Evolutionary conservation across 2,113 vertebrate species (phyloP).

Genomic region (Lepus europaeus): DNA sequence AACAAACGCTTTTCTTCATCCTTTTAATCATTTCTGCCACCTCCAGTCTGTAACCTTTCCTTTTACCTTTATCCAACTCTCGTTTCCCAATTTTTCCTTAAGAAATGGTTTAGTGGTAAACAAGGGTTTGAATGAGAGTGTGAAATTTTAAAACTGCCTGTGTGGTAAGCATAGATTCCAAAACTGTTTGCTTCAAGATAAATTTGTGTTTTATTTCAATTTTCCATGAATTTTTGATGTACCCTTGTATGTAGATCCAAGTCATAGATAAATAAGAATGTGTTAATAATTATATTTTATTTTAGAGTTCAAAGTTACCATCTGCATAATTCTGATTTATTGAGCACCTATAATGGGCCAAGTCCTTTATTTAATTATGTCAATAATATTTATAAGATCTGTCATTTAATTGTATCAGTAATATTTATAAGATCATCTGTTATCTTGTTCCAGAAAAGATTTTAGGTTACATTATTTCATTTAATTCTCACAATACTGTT

Average conservation of each 20-base stretch:
- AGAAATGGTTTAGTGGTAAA: conserved; percentile 16
- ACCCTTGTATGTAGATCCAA: not conserved
- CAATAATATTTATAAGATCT: not conserved
- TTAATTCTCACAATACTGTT: conserved; percentile 44
- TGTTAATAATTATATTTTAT: not conserved
- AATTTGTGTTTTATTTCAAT: too few species aligned
- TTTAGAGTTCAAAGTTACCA: not conserved
- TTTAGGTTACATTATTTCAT: conserved; percentile 50
- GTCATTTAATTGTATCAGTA: conserved; percentile 3
- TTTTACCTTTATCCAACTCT: not conserved
- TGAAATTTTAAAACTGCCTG: not conserved
- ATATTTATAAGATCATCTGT: conserved; percentile 32
- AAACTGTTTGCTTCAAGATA: too few species aligned
- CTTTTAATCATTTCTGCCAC: conserved; percentile 35
- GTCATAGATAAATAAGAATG: conserved; percentile 25
- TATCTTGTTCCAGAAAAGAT: conserved; percentile 48
- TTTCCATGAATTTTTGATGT: too few species aligned
- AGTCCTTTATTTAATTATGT: not conserved
- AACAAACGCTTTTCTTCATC: not conserved
- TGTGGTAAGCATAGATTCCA: too few species aligned
- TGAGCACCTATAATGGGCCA: not conserved
- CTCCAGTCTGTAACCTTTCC: not conserved
- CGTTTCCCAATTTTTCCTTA: not conserved
- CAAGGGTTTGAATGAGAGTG: not conserved
- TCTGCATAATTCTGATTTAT: not conserved